Evolutionary conservation across 64 coral and sea anemone species (phyloP).

Genomic region (Platygyra sinensis): DNA sequence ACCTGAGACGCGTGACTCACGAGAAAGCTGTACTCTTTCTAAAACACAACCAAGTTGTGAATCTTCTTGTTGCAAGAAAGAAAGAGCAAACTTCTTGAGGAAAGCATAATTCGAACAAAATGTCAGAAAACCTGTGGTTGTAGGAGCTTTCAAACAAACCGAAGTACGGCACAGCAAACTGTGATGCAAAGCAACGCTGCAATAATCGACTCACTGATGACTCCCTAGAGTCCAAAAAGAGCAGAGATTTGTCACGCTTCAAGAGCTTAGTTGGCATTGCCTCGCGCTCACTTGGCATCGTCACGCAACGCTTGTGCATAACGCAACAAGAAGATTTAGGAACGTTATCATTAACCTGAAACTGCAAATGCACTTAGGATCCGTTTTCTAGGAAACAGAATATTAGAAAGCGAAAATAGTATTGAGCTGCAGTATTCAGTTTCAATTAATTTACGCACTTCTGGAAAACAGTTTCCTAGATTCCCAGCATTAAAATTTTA

Average conservation of each 20-base stretch:
- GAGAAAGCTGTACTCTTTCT: conserved; percentile 94
- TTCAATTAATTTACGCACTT: neutral
- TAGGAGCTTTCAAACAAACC: neutral
- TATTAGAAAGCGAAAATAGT: neutral
- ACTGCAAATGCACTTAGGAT: too few species aligned
- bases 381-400: too few species aligned
- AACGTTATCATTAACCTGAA: too few species aligned
- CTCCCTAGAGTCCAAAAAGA: too few species aligned
- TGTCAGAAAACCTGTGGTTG: neutral
- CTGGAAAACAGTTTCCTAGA: too few species aligned
- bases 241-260: neutral
- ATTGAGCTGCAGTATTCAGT: neutral
- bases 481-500: too few species aligned
- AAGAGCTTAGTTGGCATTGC: neutral
- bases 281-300: too few species aligned
- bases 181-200: neutral
- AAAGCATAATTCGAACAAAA: neutral
- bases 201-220: neutral
- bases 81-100: neutral
- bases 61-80: conserved; percentile 71
- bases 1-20: conserved; percentile 84
- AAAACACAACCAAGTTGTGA: conserved; percentile 88
- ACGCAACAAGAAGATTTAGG: too few species aligned
- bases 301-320: too few species aligned
- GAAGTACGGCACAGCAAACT: neutral